phyloP scores from a whole-genome alignment of 2,113 vertebrate genomes.

The Grammomys surdaster region DNA sequence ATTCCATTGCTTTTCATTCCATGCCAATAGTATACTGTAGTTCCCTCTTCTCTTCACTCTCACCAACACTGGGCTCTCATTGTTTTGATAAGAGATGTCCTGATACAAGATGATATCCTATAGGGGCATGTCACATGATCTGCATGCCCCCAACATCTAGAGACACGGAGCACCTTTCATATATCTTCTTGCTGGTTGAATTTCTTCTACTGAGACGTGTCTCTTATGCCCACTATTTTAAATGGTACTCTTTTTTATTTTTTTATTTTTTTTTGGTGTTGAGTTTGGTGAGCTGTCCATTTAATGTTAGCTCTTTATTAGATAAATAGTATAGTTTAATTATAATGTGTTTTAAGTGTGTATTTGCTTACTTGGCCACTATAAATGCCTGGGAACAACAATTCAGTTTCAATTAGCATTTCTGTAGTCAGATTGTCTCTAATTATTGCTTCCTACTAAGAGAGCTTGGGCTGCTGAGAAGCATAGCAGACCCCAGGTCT shows the following conservation, averaged over 20 bases:
- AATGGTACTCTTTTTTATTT: not conserved
- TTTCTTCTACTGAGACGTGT: not conserved
- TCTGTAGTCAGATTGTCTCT: not conserved
- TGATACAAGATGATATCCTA: not conserved
- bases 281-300: not conserved
- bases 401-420: not conserved
- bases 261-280: not conserved
- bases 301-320: not conserved
- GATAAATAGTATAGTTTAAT: not conserved
- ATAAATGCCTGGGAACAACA: not conserved
- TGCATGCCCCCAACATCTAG: not conserved
- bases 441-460: not conserved
- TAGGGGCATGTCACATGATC: not conserved
- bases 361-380: not conserved
- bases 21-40: not conserved
- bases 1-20: not conserved
- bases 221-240: not conserved
- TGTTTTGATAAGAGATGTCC: not conserved
- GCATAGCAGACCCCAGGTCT: not conserved
- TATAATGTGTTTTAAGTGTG: not conserved
- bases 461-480: not conserved
- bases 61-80: not conserved
- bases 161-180: not conserved
- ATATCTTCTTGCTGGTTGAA: not conserved
- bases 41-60: not conserved